Evolutionary conservation across 2,797 vertebrate genomes (phyloP), one percentile per base, ranked within the genome.

Genomic region (Pipistrellus pipistrellus): DNA sequence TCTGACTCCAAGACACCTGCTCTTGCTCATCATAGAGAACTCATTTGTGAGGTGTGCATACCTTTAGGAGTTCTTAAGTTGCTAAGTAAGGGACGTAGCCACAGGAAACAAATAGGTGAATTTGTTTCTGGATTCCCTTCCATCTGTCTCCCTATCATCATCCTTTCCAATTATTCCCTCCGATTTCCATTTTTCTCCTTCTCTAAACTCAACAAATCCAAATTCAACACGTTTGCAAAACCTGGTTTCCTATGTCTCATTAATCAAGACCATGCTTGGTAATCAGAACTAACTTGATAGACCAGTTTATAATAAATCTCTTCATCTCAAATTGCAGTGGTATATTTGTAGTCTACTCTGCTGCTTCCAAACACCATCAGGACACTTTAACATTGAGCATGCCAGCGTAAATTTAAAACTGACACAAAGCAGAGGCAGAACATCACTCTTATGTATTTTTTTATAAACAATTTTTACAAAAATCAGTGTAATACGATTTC

Each of bases 381-480:
- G 20, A 77, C 38, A 25, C 25, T 48, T 84, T 73, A 77, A 51
- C 62, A 35, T 48, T 55, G 53, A 85, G 14, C 44, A 64, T 25
- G 4, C 51, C 44, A 69, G 48, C 17, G 20, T 25, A 32, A 80
- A 51, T 72, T 85, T 83, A 82, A 89, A 94, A 44, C 48, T 35
- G 73, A 93, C 32, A 55, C 21, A 13, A 85, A 93, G 53, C 93
- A 93, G 87, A 92, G 91, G 27, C 46, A 72, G 73, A 73, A 53
- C 62, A 38, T 48, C 76, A 23, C 27, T 57, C 32, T 92, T 76
- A 83, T 20, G 14, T 57, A 48, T 91, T 93, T 95, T 38, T 73
- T 82, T 59, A 78, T 84, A 89, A 96, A 93, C 81, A 71, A 77
- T 27, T 66, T 93, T 73, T 64, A 57, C 68, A 59, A 9, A 59